Evolutionary conservation across 2,888 invertebrate species (phyloP).

Genomic region (Drosophila yooni): DNA sequence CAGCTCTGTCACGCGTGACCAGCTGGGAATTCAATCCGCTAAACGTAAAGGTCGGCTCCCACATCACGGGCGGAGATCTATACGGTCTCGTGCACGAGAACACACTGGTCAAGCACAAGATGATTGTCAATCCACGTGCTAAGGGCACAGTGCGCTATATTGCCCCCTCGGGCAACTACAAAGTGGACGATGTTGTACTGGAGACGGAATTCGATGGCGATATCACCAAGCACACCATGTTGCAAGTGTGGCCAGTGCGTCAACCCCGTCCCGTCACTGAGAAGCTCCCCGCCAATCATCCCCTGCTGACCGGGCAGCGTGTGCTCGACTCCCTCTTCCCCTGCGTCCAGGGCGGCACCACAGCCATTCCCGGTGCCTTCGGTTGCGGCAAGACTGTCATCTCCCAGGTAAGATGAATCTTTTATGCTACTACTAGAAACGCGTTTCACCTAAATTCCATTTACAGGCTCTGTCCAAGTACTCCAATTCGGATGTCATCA

Average conservation of each 20-base stretch:
- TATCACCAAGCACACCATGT: constrained; percentile 95
- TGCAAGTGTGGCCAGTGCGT: constrained; percentile 99
- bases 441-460: background rate
- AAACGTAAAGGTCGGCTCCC: constrained; percentile 95
- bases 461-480: constrained; percentile 97
- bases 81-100: constrained; percentile 99
- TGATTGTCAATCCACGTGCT: constrained; percentile 96
- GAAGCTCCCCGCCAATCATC: constrained; percentile 99
- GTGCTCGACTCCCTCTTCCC: constrained; percentile 99
- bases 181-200: constrained; percentile 96
- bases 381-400: constrained; percentile 99
- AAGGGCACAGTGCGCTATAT: constrained; percentile 98
- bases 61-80: constrained; percentile 99
- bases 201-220: constrained; percentile 99
- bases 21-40: constrained; percentile 97
- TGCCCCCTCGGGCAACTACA: constrained; percentile 97
- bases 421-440: accelerated
- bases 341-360: constrained; percentile 99
- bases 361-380: constrained; percentile 99
- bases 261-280: constrained; percentile 98
- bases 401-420: constrained; percentile 86
- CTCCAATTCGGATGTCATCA: constrained; percentile 99
- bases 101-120: constrained; percentile 98
- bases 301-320: constrained; percentile 98
- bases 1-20: constrained; percentile 92